A percentile compares a stretch with the other conserved stretches of the same genome.
phyloP scores from a whole-genome alignment of 2,797 vertebrate genomes.

The Enteromius paludinosus region DNA sequence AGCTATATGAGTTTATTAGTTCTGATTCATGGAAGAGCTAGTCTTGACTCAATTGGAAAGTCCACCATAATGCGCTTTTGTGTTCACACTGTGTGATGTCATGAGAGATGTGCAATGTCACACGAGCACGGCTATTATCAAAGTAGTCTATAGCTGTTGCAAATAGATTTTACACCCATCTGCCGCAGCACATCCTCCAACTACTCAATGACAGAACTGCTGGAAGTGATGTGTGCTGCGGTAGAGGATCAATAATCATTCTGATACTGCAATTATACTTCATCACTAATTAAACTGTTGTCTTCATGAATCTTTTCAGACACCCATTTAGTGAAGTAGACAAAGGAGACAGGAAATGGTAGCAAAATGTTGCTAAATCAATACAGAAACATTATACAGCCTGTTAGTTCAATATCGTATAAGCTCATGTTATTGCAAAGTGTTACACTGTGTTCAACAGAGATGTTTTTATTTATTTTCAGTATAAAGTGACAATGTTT shows the following conservation, averaged over 20 bases:
- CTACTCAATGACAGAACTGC: conserved; percentile 3
- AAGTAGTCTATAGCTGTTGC: not conserved
- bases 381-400: conserved; percentile 16
- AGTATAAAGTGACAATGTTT: not conserved
- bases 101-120: conserved; percentile 20
- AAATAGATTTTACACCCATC: conserved; percentile 26
- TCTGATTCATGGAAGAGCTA: not conserved
- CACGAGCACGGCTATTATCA: not conserved
- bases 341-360: conserved; percentile 46
- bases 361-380: not conserved
- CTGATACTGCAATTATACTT: conserved; percentile 61
- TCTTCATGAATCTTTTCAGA: conserved; percentile 61
- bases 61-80: not conserved
- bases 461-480: not conserved
- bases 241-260: conserved; percentile 55
- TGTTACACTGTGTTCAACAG: not conserved
- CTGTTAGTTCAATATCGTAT: not conserved
- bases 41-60: not conserved
- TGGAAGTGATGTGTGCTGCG: conserved; percentile 11
- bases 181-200: not conserved
- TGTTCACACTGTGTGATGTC: conserved; percentile 3
- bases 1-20: not conserved
- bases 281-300: conserved; percentile 65
- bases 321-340: conserved; percentile 61
- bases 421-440: not conserved